Conservation (phyloP, 2,888 invertebrate genomes). For the Agrochola lychnidis region DNA sequence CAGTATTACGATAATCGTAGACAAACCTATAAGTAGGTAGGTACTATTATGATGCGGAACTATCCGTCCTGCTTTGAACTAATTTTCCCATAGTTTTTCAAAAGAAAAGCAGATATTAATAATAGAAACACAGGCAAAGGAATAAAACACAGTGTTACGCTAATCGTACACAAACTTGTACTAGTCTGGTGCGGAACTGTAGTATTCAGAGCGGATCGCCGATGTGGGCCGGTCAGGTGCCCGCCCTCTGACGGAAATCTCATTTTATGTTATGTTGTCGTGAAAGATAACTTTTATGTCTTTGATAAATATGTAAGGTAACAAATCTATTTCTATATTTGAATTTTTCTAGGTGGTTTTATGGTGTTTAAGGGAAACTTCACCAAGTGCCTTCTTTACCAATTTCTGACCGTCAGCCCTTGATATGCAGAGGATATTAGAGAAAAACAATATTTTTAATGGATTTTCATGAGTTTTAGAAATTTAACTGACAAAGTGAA, state of each 20-base stretch:
- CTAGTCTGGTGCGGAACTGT: conserved; percentile 58
- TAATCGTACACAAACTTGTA: conserved; percentile 46
- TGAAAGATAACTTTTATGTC: conserved; percentile 17
- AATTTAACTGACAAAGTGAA: not conserved
- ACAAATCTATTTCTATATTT: not conserved
- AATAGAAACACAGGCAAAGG: conserved; percentile 4
- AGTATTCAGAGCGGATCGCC: conserved; percentile 78
- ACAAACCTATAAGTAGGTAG: no score
- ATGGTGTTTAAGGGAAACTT: not conserved
- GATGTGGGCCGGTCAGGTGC: conserved; percentile 64
- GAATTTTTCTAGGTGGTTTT: not conserved
- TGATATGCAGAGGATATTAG: not conserved
- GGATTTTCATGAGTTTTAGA: not conserved
- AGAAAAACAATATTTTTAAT: not conserved
- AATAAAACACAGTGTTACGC: conserved; percentile 41
- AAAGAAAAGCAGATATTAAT: conserved; percentile 18
- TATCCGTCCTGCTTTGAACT: no score
- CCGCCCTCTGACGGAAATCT: conserved; percentile 54
- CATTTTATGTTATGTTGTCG: conserved; percentile 12
- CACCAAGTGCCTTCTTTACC: not conserved
- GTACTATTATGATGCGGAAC: no score
- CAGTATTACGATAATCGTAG: no score
- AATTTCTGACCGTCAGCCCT: not conserved
- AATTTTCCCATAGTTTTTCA: not conserved
- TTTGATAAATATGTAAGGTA: not conserved